Evolutionary conservation across 2,888 invertebrate species (phyloP).

Genomic region (Sceliomorpha sp.): DNA sequence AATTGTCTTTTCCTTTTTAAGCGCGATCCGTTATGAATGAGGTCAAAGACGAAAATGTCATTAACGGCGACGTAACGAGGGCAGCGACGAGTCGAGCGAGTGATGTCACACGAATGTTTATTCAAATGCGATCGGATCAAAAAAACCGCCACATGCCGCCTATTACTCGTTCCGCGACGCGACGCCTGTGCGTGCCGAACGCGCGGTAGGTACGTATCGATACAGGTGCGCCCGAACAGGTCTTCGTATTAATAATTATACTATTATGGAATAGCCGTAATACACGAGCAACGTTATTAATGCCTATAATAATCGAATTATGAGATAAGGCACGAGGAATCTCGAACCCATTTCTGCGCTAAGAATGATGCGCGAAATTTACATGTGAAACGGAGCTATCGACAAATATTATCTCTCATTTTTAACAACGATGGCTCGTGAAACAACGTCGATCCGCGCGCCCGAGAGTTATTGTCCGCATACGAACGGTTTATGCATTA

Average conservation of each 20-base stretch:
- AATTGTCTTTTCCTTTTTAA: no score
- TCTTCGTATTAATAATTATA: slow-evolving; percentile 36
- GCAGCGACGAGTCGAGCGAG: slow-evolving; percentile 19
- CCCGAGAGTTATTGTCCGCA: no score
- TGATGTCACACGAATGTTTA: slow-evolving; percentile 43
- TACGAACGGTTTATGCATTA: no score
- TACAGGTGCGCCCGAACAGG: slow-evolving; percentile 7
- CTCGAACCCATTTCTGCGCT: slow-evolving; percentile 4
- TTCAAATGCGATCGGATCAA: slow-evolving; percentile 32
- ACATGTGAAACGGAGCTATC: slow-evolving; percentile 27
- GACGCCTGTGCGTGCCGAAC: background rate
- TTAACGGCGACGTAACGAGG: slow-evolving; percentile 30
- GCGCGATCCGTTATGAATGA: no score
- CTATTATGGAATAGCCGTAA: slow-evolving; percentile 38
- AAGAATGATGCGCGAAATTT: slow-evolving; percentile 13
- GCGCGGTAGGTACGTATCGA: background rate
- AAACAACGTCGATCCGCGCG: no score
- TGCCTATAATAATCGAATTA: slow-evolving; percentile 34
- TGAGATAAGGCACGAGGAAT: slow-evolving; percentile 38
- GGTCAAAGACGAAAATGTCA: no score
- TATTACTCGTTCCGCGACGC: slow-evolving; percentile 25
- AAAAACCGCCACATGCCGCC: slow-evolving; percentile 27
- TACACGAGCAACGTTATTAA: slow-evolving; percentile 35
- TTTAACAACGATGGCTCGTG: no score
- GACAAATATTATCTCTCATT: slow-evolving; percentile 15